phyloP scores from a whole-genome alignment of 2,888 invertebrate species.

The Drosophila conformis region DNA sequence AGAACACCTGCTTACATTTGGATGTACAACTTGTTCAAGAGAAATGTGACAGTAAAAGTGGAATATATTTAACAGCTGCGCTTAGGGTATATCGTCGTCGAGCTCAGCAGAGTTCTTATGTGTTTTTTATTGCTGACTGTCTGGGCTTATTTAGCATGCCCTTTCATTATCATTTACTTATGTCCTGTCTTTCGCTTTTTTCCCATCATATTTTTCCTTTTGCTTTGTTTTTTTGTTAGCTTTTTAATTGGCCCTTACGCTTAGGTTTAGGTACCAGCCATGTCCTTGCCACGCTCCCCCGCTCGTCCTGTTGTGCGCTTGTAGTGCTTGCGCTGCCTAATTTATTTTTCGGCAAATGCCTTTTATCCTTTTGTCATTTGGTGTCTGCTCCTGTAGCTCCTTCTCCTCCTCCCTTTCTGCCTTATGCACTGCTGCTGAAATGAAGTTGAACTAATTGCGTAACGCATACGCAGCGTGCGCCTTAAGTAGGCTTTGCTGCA shows the following conservation, averaged over 20 bases:
- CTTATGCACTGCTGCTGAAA: constrained; percentile 24
- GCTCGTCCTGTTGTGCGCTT: neutral
- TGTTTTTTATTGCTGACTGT: constrained; percentile 34
- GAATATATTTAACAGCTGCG: neutral
- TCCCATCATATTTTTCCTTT: neutral
- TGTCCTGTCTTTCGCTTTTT: constrained; percentile 36
- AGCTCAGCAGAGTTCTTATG: neutral
- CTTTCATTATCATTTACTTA: constrained; percentile 48
- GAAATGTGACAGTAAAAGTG: neutral
- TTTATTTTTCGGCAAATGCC: constrained; percentile 69
- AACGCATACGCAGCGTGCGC: constrained; percentile 72
- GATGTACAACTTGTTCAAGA: no score
- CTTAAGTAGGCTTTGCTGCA: constrained; percentile 73
- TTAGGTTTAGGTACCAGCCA: constrained; percentile 56
- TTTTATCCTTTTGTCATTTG: constrained; percentile 78
- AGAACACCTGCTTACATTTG: no score
- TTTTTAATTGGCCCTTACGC: constrained; percentile 77
- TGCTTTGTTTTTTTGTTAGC: constrained; percentile 31
- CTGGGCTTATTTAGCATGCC: constrained; percentile 49
- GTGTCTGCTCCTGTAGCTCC: neutral
- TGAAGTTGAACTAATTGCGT: constrained; percentile 75
- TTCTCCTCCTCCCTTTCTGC: neutral
- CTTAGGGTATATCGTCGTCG: neutral
- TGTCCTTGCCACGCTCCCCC: constrained; percentile 11
- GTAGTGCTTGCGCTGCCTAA: constrained; percentile 52